Conservation (phyloP, 1,140 invertebrate species). For the Cherax destructor region DNA sequence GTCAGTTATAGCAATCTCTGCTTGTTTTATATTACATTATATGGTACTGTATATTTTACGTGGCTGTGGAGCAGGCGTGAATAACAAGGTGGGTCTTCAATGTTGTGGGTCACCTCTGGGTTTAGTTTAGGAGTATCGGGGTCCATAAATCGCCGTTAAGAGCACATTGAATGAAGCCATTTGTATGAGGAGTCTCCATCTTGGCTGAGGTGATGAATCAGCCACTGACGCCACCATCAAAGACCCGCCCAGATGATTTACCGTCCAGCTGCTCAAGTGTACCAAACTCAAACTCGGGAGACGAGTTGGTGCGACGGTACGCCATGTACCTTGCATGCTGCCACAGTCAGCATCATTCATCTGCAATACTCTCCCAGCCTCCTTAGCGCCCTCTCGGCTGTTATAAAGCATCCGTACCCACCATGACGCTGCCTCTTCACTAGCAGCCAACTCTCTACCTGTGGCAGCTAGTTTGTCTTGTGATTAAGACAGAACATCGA, state of each 20-base stretch:
- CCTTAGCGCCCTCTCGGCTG: too few relatives aligned
- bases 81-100: conserved; percentile 14
- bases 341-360: too few relatives aligned
- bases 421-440: too few relatives aligned
- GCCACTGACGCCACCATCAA: conserved; percentile 66
- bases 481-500: too few relatives aligned
- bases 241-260: conserved; percentile 64
- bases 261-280: conserved; percentile 65
- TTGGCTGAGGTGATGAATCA: conserved; percentile 62
- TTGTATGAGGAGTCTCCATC: conserved; percentile 57
- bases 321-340: conserved; percentile 38
- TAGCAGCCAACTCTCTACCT: too few relatives aligned
- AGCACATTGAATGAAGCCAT: conserved; percentile 68
- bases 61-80: conserved; percentile 2
- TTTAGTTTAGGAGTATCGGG: conserved; percentile 59
- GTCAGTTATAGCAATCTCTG: too few relatives aligned
- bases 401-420: too few relatives aligned
- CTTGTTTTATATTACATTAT: too few relatives aligned
- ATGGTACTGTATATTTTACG: neutral
- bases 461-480: too few relatives aligned
- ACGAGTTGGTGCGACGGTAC: conserved; percentile 33
- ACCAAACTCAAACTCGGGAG: conserved; percentile 61
- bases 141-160: conserved; percentile 65
- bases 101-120: conserved; percentile 44
- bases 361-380: too few relatives aligned